A percentile compares a stretch with the other conserved stretches of the same genome.
Evolutionary conservation across 2,113 vertebrate genomes (phyloP).

Genomic region (Corvus hawaiiensis): DNA sequence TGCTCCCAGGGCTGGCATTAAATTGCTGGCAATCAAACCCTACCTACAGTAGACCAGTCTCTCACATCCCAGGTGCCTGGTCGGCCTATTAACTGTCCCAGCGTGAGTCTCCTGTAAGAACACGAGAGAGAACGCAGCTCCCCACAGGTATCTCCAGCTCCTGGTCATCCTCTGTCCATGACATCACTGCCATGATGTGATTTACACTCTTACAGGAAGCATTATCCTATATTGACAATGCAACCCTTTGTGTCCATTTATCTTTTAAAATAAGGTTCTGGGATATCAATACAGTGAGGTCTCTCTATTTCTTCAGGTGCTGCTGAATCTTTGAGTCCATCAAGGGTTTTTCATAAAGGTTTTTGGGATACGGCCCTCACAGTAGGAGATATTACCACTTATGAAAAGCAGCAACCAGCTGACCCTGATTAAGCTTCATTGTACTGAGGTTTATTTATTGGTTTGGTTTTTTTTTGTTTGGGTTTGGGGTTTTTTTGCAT

Average conservation of each 20-base stretch:
- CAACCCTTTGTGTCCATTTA: neutral
- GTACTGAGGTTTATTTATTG: neutral
- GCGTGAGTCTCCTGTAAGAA: neutral
- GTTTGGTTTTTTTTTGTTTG: neutral
- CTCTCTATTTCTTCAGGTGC: neutral
- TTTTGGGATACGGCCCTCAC: neutral
- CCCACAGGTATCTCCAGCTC: neutral
- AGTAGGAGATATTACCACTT: neutral
- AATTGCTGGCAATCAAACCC: neutral
- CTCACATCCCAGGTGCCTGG: neutral
- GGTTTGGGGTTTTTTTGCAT: neutral
- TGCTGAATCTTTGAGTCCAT: neutral
- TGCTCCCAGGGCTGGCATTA: neutral
- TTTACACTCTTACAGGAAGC: neutral
- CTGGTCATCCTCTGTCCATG: neutral
- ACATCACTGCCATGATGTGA: neutral
- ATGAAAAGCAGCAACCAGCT: neutral
- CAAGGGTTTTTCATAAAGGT: neutral
- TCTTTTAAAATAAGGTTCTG: neutral
- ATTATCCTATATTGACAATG: too few relatives aligned
- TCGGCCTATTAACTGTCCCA: neutral
- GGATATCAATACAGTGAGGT: neutral
- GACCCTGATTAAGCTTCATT: neutral
- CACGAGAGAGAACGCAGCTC: neutral
- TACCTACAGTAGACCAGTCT: fast-evolving